Evolutionary conservation across 2,797 vertebrate species (phyloP).

Genomic region (Fistularia commersonii): DNA sequence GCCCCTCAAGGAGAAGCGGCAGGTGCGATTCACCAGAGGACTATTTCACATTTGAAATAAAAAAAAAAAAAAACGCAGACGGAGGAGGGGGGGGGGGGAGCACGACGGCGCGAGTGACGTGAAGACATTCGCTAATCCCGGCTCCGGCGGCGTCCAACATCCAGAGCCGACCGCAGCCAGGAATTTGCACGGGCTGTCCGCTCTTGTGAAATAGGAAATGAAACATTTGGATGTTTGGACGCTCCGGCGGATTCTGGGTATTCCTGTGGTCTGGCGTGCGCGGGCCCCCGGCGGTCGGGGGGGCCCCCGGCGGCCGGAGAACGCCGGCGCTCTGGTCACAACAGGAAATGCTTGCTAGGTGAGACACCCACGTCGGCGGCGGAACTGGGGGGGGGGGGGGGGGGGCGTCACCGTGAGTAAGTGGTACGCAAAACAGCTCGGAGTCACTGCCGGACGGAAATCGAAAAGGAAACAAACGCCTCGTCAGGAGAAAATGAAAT

Average conservation of each 20-base stretch:
- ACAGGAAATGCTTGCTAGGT: slow-evolving; percentile 70
- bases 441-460: no score
- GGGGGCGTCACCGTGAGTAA: no score
- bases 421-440: no score
- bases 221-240: slow-evolving; percentile 52
- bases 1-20: no score
- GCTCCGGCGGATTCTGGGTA: slow-evolving; percentile 54
- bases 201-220: slow-evolving; percentile 71
- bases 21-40: no score
- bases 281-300: no score
- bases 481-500: no score
- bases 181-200: slow-evolving; percentile 53
- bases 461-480: no score
- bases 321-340: slow-evolving; percentile 60
- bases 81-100: slow-evolving; percentile 15
- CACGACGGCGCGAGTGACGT: slow-evolving; percentile 13
- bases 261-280: slow-evolving; percentile 72
- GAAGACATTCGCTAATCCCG: slow-evolving; percentile 50
- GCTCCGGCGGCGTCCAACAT: slow-evolving; percentile 49
- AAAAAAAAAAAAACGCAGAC: no score
- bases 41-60: no score
- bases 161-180: slow-evolving; percentile 50
- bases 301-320: no score
- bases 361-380: slow-evolving; percentile 56
- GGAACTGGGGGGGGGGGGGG: no score